Conservation (phyloP, 2,888 invertebrate species). For the Eurytoma adleriae region DNA sequence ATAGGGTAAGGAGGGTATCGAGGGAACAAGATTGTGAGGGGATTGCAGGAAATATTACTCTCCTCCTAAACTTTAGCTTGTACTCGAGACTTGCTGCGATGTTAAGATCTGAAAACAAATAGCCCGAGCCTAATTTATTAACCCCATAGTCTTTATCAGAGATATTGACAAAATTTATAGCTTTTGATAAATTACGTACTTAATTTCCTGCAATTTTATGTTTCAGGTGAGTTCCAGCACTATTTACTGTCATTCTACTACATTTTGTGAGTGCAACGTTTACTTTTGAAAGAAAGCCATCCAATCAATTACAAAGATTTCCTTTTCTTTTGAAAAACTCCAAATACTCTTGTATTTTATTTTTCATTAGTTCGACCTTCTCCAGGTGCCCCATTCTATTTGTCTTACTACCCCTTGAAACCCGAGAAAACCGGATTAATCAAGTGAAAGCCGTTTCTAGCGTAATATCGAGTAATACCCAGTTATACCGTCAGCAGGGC, state of each 20-base stretch:
- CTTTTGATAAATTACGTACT: no score
- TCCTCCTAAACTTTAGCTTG: conserved; percentile 16
- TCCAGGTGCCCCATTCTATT: not conserved
- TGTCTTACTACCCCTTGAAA: no score
- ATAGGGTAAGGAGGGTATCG: not conserved
- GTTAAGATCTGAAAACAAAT: conserved; percentile 11
- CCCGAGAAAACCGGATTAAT: no score
- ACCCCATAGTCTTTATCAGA: not conserved
- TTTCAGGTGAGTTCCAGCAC: conserved; percentile 8
- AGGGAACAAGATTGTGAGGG: conserved; percentile 10
- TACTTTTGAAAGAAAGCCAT: no score
- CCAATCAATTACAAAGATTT: no score
- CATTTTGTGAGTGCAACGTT: not conserved
- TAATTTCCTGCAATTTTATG: not conserved
- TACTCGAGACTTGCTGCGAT: conserved; percentile 4
- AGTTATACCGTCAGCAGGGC: not conserved
- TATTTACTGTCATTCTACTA: not conserved
- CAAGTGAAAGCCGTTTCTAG: no score
- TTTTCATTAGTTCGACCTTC: not conserved
- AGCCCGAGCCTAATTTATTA: conserved; percentile 1
- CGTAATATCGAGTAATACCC: not conserved
- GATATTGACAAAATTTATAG: no score
- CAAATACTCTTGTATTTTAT: no score
- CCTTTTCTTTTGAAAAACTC: no score
- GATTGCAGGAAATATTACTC: not conserved